These are phyloP conservation scores for Enteromius viviparus DNA, from an alignment of 2,797 vertebrate genomes.

Conservation along the genomic window DNA sequence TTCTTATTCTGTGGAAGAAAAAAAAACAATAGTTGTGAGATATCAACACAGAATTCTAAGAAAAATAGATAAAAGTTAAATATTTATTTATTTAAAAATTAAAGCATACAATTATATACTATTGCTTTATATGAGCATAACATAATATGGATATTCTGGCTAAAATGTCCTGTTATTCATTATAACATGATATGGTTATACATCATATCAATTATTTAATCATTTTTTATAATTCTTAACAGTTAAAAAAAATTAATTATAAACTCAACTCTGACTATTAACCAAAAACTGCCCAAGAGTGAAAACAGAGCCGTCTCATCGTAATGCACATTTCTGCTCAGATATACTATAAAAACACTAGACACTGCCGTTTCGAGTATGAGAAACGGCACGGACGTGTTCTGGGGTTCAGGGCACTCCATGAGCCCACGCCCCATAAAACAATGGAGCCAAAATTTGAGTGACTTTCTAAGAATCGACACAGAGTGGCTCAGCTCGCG, in stretches of 20 bases:
- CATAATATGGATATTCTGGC: neutral
- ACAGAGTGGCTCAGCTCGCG: neutral
- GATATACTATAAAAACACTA: too few relatives aligned
- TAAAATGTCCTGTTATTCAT: neutral
- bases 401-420: neutral
- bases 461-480: constrained; percentile 12
- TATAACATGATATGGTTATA: neutral
- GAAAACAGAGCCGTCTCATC: neutral
- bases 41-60: neutral
- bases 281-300: too few relatives aligned
- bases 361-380: neutral
- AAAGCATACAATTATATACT: neutral
- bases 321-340: neutral
- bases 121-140: neutral
- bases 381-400: neutral
- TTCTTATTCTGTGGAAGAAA: neutral
- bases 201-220: neutral
- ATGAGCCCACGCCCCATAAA: constrained; percentile 12
- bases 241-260: neutral
- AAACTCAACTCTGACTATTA: neutral
- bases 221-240: neutral
- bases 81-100: too few relatives aligned
- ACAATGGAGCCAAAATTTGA: constrained; percentile 9
- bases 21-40: neutral
- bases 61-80: neutral